Conservation (phyloP, 37 sponge, comb jelly and placozoan species). For the Beroe forskalii region DNA sequence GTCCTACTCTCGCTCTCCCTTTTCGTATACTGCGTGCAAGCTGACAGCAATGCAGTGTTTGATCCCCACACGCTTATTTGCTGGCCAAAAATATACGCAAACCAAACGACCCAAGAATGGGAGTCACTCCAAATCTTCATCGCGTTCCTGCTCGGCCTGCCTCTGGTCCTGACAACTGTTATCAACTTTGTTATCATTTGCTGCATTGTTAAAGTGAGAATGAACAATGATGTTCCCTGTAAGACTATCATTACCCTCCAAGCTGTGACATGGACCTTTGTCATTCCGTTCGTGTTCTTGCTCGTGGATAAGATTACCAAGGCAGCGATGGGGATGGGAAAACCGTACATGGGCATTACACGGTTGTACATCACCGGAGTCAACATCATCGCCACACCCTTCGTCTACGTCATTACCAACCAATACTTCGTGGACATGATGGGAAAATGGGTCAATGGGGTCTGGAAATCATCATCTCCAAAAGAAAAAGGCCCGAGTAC, state of each 20-base stretch:
- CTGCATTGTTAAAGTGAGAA: not conserved
- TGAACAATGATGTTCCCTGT: not conserved
- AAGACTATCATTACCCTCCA: not conserved
- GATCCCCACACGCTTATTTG: not conserved
- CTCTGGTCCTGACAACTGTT: not conserved
- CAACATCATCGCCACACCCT: not conserved
- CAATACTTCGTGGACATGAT: not conserved
- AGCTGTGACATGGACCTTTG: not conserved
- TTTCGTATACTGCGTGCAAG: not conserved
- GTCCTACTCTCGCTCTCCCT: not conserved
- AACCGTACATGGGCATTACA: not conserved
- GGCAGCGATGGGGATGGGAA: not conserved
- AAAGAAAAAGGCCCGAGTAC: no score
- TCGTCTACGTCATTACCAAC: not conserved
- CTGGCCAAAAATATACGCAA: not conserved
- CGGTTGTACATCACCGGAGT: not conserved
- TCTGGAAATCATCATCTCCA: no score
- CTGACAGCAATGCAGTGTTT: not conserved
- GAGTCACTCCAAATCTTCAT: not conserved
- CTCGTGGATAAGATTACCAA: not conserved
- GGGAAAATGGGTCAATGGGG: no score
- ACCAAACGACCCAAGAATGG: not conserved
- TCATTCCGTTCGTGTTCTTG: not conserved
- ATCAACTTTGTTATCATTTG: not conserved
- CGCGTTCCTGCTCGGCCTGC: not conserved